These are phyloP conservation scores for Champsocephalus gunnari DNA, from an alignment of 2,797 vertebrate genomes.

Conservation along the genomic window DNA sequence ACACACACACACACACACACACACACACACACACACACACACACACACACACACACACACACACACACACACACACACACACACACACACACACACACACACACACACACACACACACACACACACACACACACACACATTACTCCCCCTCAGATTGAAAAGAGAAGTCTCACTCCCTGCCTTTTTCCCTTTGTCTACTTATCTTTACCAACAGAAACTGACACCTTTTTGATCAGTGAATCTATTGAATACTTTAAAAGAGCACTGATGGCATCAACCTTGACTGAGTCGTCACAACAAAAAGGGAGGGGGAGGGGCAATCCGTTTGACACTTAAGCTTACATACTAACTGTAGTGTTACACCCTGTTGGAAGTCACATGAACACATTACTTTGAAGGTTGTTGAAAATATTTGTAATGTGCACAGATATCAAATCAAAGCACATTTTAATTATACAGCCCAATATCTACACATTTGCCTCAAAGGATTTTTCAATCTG, in stretches of 20 bases:
- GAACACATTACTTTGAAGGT: background rate
- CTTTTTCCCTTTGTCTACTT: background rate
- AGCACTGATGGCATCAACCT: constrained; percentile 19
- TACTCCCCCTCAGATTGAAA: constrained; percentile 12
- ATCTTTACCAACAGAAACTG: constrained; percentile 12
- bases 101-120: too few relatives aligned
- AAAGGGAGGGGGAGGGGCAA: background rate
- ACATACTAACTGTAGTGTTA: background rate
- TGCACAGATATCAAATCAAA: too few relatives aligned
- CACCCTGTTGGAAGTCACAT: background rate
- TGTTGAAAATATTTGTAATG: background rate
- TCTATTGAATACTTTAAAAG: constrained; percentile 35
- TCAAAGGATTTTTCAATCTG: background rate
- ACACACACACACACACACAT: too few relatives aligned
- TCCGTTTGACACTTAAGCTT: background rate
- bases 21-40: too few relatives aligned
- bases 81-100: background rate
- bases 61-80: background rate
- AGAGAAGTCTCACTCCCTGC: background rate
- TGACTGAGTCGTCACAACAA: background rate
- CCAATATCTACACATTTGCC: background rate
- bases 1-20: background rate
- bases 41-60: too few relatives aligned
- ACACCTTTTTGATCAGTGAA: constrained; percentile 2
- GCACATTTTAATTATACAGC: background rate